Base-by-base conservation (phyloP, 2,113 vertebrate species). In the Athene noctua region DNA sequence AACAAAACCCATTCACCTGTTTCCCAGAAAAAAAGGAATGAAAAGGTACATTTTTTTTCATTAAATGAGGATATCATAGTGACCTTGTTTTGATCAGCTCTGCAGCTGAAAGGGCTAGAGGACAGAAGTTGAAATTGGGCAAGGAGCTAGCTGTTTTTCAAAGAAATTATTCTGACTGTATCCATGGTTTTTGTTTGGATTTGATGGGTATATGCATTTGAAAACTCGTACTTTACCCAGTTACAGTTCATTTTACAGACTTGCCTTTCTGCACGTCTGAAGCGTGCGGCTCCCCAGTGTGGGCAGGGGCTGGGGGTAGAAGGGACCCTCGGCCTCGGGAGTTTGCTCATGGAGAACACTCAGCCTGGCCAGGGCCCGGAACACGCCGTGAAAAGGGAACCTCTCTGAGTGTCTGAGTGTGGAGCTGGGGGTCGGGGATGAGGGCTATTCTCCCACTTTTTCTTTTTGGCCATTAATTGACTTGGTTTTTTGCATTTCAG, bases 41-140 rank as follows among this genome's bases (percentile, higher is more conserved):
- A 22, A 55, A 71, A 67, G 86, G 68, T 74, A 32, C 72, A 2
- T 46, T 68, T 30, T 54, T 49, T 81, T 67, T 59, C 44, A 52
- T 88, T 78, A 62, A 42, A 80, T 71, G 4, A 86, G 38, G 79
- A 20, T 70, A 38, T 57, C 61, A 4, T 17, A 59, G 75, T 93
- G 95, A 93, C 94, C 95, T 93, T 68, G 66, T 91, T 94, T 94
- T 96, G 81, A 93, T 92, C 74, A 77, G 85, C 58, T 58, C 30
- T 38, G 3, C 55, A 52, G 10, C 93, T 55, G 49, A 47, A 88
- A 58, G 67, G 77, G 81, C 61, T 51, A 8, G 19, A 42, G 74
- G 82, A 54, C 0, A 11, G 75, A 67, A 90, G 73, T 3, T 49
- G 88, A 73, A 57, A 32, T 6, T 55, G 59, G 30, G 65, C 32